Conservation (phyloP, 2,113 vertebrate species). For the Dipodomys ordii region DNA sequence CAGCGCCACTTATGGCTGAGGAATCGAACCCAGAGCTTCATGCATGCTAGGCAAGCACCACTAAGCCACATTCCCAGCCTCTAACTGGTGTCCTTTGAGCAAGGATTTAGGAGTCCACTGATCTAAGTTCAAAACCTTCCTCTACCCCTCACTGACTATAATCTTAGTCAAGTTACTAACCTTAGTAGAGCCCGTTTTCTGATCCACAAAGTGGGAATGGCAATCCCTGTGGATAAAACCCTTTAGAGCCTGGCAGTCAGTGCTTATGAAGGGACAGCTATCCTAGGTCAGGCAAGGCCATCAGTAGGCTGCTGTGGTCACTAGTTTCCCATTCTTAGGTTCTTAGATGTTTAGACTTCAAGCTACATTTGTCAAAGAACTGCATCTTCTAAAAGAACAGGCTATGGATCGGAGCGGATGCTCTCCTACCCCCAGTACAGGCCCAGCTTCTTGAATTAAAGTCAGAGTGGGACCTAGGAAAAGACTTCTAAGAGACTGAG, state of each 20-base stretch:
- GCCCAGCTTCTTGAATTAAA: not conserved
- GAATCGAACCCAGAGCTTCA: no score
- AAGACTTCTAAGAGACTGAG: not conserved
- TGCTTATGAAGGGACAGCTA: not conserved
- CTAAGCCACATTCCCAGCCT: no score
- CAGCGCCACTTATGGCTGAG: no score
- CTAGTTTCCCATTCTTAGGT: not conserved
- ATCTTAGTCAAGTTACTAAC: not conserved
- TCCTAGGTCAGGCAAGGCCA: not conserved
- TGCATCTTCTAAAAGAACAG: not conserved
- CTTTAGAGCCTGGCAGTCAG: not conserved
- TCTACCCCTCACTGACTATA: not conserved
- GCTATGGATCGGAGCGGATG: not conserved
- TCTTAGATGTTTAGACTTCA: not conserved
- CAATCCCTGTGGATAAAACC: not conserved
- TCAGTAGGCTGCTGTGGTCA: not conserved
- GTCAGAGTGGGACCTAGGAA: not conserved
- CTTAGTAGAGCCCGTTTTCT: conserved; percentile 10
- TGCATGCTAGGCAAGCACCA: no score
- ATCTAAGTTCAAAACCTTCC: not conserved
- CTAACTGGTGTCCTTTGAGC: not conserved
- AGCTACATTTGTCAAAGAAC: not conserved
- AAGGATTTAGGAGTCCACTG: not conserved
- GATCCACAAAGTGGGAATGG: not conserved
- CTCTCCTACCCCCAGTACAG: fast-evolving